phyloP scores from a whole-genome alignment of 2,113 vertebrate species.

The Phoxinus phoxinus region DNA sequence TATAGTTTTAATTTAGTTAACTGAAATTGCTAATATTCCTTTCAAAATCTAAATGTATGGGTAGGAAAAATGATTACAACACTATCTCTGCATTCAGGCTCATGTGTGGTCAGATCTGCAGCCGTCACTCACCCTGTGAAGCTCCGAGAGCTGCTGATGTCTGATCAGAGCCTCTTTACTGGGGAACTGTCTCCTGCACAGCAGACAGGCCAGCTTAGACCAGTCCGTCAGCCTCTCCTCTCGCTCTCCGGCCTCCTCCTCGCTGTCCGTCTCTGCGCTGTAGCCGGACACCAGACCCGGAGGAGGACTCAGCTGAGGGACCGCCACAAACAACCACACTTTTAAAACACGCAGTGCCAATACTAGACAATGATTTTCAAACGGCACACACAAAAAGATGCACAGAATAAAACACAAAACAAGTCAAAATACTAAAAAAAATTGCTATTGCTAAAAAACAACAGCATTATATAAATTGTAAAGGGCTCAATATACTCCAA shows the following conservation, averaged over 20 bases:
- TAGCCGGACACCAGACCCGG: constrained; percentile 83
- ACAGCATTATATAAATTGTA: background rate
- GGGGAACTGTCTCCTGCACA: constrained; percentile 90
- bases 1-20: too few relatives aligned
- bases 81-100: background rate
- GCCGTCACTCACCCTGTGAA: constrained; percentile 82
- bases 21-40: background rate
- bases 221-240: constrained; percentile 87
- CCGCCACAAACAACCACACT: background rate
- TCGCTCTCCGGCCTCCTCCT: constrained; percentile 81
- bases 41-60: too few relatives aligned
- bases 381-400: background rate
- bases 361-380: background rate
- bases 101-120: background rate
- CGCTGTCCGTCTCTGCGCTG: constrained; percentile 86
- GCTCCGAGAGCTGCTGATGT: constrained; percentile 90
- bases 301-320: constrained; percentile 67
- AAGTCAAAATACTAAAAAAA: background rate
- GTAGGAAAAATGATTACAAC: too few relatives aligned
- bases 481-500: too few relatives aligned
- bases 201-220: constrained; percentile 88
- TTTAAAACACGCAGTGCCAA: background rate
- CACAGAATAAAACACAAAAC: background rate
- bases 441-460: background rate
- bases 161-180: constrained; percentile 89